Conservation (phyloP, 2,113 vertebrate species). For the Raja brachyura region DNA sequence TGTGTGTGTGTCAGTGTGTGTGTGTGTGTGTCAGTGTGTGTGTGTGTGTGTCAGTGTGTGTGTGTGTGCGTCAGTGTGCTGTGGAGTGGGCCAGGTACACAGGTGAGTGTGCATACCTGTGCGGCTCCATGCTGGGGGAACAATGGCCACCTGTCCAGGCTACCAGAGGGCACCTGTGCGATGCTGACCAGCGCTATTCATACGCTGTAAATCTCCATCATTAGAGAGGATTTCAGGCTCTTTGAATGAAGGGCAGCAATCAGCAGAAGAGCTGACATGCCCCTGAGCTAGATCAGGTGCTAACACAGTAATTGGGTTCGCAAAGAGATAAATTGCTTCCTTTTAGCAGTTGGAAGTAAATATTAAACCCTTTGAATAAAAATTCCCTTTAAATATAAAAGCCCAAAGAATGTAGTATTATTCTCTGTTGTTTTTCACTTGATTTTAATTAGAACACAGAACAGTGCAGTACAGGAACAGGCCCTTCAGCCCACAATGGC, state of each 20-base stretch:
- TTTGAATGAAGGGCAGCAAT: constrained; percentile 14
- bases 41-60: no score
- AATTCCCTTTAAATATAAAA: neutral
- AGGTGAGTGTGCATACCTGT: no score
- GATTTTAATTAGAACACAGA: no score
- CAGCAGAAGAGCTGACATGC: no score
- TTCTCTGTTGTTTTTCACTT: no score
- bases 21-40: no score
- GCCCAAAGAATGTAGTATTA: neutral
- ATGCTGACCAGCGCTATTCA: neutral
- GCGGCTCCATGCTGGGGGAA: neutral
- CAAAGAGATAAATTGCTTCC: constrained; percentile 9
- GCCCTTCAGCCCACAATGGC: no score
- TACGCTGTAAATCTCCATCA: neutral
- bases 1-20: no score
- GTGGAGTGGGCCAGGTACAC: no score
- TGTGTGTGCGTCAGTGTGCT: no score
- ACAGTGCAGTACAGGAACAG: no score
- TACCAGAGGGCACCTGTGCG: neutral
- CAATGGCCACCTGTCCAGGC: neutral
- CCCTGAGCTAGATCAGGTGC: neutral
- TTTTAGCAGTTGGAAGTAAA: neutral
- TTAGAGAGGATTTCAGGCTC: constrained; percentile 28
- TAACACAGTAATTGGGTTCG: neutral
- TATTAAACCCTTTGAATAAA: neutral